Conservation (phyloP, 2,113 vertebrate genomes). For the Perca schrenkii region DNA sequence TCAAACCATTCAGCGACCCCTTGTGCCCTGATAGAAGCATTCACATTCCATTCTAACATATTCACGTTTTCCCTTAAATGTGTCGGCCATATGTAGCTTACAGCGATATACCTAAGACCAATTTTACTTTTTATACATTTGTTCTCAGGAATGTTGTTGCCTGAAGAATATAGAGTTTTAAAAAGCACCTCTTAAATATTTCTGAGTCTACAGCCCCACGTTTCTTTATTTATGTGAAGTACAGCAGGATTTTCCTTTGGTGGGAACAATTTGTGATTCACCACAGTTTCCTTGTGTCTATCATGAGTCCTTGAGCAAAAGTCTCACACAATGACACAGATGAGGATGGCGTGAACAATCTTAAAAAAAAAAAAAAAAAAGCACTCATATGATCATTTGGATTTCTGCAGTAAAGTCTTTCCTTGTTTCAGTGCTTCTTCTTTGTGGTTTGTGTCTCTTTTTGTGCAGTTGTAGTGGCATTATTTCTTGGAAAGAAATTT, state of each 20-base stretch:
- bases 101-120: not conserved
- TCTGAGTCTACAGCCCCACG: not conserved
- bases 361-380: not conserved
- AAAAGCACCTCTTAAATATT: not conserved
- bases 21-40: not conserved
- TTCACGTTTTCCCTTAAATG: not conserved
- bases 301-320: not conserved
- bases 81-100: not conserved
- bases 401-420: slow-evolving; percentile 14
- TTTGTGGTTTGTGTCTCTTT: not conserved
- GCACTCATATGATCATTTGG: not conserved
- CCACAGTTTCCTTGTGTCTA: not conserved
- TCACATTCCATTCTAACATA: not conserved
- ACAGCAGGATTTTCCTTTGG: slow-evolving; percentile 23
- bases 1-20: not conserved
- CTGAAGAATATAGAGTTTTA: slow-evolving; percentile 3
- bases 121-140: not conserved
- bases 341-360: not conserved
- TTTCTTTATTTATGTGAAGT: slow-evolving; percentile 3
- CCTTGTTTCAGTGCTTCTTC: slow-evolving; percentile 11
- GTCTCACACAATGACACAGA: not conserved
- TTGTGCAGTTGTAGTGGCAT: not conserved
- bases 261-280: not conserved
- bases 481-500: slow-evolving; percentile 84
- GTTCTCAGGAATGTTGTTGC: not conserved